phyloP scores from a whole-genome alignment of 2,888 invertebrate species.

The Elmis aenea region DNA sequence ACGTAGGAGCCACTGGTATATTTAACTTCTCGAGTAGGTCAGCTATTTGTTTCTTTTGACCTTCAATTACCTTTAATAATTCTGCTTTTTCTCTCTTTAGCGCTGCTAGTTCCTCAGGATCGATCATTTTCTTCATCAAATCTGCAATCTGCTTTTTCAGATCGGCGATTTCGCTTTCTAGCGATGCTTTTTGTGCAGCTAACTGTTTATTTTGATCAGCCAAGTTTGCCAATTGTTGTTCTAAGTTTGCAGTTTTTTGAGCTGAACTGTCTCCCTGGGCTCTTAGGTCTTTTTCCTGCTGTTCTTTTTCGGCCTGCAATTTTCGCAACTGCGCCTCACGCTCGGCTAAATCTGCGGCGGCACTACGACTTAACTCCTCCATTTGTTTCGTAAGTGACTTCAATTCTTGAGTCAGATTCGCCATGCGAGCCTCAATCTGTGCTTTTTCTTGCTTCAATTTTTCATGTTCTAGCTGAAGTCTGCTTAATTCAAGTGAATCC shows the following conservation, averaged over 20 bases:
- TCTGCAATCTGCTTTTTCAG: slow-evolving; percentile 25
- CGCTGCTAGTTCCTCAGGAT: slow-evolving; percentile 1
- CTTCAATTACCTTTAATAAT: slow-evolving; percentile 27
- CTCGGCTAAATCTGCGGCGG: slow-evolving; percentile 2
- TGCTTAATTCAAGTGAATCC: no score
- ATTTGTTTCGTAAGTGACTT: slow-evolving; percentile 2
- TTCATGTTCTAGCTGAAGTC: no score
- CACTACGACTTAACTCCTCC: not conserved
- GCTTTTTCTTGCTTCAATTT: not conserved
- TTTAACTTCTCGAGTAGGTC: slow-evolving; percentile 28
- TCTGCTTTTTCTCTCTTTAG: slow-evolving; percentile 31
- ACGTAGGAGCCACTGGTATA: slow-evolving; percentile 14
- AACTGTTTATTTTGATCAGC: slow-evolving; percentile 17
- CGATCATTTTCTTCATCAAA: slow-evolving; percentile 7
- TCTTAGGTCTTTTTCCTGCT: slow-evolving; percentile 6
- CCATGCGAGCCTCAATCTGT: slow-evolving; percentile 7
- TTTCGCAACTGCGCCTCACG: slow-evolving; percentile 6
- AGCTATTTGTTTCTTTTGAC: slow-evolving; percentile 28
- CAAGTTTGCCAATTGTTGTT: slow-evolving; percentile 11
- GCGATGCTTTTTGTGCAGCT: slow-evolving; percentile 12
- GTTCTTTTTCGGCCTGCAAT: slow-evolving; percentile 10
- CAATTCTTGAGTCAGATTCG: slow-evolving; percentile 16
- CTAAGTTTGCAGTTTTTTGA: slow-evolving; percentile 3
- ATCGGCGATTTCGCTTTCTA: slow-evolving; percentile 28
- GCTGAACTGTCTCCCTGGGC: slow-evolving; percentile 4